Conservation (phyloP, 1,140 invertebrate species). For the Drosophila melanica region DNA sequence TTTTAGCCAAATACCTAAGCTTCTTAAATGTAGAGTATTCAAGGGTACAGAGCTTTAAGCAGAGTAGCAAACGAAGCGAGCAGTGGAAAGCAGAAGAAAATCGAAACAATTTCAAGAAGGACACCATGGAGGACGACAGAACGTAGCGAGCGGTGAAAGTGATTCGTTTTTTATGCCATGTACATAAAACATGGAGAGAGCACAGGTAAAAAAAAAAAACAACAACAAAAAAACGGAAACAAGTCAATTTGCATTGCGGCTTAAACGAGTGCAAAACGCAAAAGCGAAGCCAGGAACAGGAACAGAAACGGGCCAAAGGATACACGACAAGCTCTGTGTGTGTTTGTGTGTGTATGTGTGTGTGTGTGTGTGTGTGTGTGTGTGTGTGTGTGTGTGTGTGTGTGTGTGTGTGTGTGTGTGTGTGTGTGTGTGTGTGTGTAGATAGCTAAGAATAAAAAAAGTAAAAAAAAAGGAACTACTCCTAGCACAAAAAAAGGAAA, state of each 20-base stretch:
- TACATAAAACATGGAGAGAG: constrained; percentile 66
- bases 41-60: neutral
- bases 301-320: constrained; percentile 37
- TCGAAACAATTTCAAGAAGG: constrained; percentile 63
- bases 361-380: neutral
- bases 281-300: constrained; percentile 27
- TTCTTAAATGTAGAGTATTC: no score
- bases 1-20: no score
- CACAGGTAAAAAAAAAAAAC: constrained; percentile 20
- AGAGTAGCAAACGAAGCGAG: constrained; percentile 1
- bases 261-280: constrained; percentile 62
- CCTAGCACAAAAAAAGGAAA: neutral
- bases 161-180: constrained; percentile 53
- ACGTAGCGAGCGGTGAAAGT: constrained; percentile 39
- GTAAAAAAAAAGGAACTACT: neutral
- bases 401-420: neutral
- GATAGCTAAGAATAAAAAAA: constrained; percentile 2
- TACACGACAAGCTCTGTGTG: constrained; percentile 13
- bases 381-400: neutral
- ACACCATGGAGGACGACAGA: constrained; percentile 28
- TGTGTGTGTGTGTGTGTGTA: neutral
- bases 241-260: constrained; percentile 81
- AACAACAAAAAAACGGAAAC: constrained; percentile 58
- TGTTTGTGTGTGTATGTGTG: constrained; percentile 8
- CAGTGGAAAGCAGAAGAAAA: constrained; percentile 23